Evolutionary conservation across 92 coral and sea anemone species (phyloP).

Genomic region (Palythoa grandis): DNA sequence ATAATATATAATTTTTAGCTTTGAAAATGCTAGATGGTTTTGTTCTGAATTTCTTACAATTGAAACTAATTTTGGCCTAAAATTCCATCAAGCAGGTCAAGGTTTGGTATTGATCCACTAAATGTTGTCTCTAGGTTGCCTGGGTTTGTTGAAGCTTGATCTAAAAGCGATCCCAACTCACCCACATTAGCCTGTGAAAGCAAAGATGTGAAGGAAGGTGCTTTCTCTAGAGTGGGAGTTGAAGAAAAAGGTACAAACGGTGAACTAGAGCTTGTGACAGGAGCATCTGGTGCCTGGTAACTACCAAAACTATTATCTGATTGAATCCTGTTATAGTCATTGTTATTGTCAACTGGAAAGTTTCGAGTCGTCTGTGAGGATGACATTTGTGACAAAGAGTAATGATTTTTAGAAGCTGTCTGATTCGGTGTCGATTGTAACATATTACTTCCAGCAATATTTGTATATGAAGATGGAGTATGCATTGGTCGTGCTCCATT

Average conservation of each 20-base stretch:
- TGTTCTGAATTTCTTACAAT: background rate
- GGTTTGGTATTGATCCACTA: conserved; percentile 90
- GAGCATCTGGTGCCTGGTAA: conserved; percentile 26
- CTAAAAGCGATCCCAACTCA: conserved; percentile 60
- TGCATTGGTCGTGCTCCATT: conserved; percentile 18
- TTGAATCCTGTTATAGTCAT: conserved; percentile 38
- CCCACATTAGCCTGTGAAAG: conserved; percentile 32
- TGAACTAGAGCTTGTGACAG: conserved; percentile 57
- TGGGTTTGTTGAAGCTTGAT: conserved; percentile 74
- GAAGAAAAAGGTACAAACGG: conserved; percentile 72
- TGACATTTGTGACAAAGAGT: conserved; percentile 27
- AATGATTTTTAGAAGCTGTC: conserved; percentile 20
- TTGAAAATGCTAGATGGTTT: conserved; percentile 7
- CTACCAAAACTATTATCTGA: conserved; percentile 27
- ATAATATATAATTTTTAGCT: background rate
- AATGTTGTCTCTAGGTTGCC: conserved; percentile 88
- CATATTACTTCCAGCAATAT: conserved; percentile 15
- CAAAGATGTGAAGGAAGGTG: conserved; percentile 83
- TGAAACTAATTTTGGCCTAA: conserved; percentile 59
- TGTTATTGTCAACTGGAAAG: conserved; percentile 4
- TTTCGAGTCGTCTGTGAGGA: conserved; percentile 21
- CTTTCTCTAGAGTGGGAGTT: conserved; percentile 75
- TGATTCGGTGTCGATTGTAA: conserved; percentile 29
- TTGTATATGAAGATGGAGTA: conserved; percentile 18
- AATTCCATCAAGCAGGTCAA: conserved; percentile 84